Base-by-base conservation (phyloP, 2,113 vertebrate species). In the Sisor rabdophorus region DNA sequence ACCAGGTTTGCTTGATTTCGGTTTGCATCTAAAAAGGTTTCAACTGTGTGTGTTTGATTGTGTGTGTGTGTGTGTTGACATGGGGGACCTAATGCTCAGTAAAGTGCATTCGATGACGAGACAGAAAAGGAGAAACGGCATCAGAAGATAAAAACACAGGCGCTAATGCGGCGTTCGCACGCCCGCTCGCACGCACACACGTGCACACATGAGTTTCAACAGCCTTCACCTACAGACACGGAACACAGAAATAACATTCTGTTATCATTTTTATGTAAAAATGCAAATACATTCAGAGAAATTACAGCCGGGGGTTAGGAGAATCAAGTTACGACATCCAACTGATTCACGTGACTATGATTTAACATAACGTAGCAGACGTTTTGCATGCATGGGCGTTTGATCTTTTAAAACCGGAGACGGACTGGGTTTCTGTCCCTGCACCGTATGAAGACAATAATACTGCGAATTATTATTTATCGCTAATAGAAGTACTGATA, bases 81-180 rank as follows among this genome's bases (percentile, higher is more conserved):
- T 80, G 79, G 77, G 77, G 76, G 88, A 83, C 79, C 87, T 87
- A 86, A 88, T 85, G 82, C 87, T 89, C 91, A 88, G 89, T 91
- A 92, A 92, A 92, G 90, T 91, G 89, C 91, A 90, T 90, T 88
- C 89, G 61, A 89, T 90, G 88, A 90, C 89, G 90, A 75, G 79
- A 81, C 75, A 77, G 4, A 44, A 40, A 70, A 77, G 44, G 65
- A 61, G 69, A 78, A 60, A 78, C 72, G 76, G 24, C 36, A 30
- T 72, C 69, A 78, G 67, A 52, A 77, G 77, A 76, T 73, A 77
- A 77, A 79, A 81, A 80, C 72, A 80, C 79, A 73, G 81, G 81
- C 72, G 81, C 81, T 83, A 80, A 83, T 80, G 81, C 73, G 81
- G 78, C 81, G 59, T 68, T 71, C 78, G 74, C 63, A 68, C 74